phyloP scores from a whole-genome alignment of 2,888 invertebrate species.

The Notodonta dromedarius region DNA sequence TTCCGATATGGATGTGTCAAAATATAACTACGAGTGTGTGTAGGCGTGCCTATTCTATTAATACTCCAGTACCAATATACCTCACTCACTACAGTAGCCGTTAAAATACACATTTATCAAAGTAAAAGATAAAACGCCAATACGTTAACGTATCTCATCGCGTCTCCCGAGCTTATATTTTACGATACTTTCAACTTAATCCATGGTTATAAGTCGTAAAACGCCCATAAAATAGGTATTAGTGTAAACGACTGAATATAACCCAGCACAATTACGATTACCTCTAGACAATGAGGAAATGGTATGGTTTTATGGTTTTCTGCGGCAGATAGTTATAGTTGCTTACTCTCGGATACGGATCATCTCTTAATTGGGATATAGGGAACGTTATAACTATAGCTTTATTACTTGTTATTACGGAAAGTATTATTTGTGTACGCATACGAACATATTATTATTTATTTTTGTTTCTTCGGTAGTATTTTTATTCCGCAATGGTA shows the following conservation, averaged over 20 bases:
- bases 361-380: neutral
- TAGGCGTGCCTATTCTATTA: too few relatives aligned
- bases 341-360: neutral
- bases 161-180: slow-evolving; percentile 34
- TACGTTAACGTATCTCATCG: slow-evolving; percentile 19
- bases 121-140: slow-evolving; percentile 12
- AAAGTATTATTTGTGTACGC: too few relatives aligned
- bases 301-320: slow-evolving; percentile 23
- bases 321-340: slow-evolving; percentile 1
- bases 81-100: neutral
- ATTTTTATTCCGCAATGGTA: too few relatives aligned
- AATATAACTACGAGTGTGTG: too few relatives aligned
- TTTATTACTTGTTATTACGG: too few relatives aligned
- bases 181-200: slow-evolving; percentile 47
- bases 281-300: slow-evolving; percentile 33
- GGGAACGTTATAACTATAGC: neutral
- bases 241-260: slow-evolving; percentile 29
- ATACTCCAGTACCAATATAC: too few relatives aligned
- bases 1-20: too few relatives aligned
- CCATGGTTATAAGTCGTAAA: slow-evolving; percentile 42
- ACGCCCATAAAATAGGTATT: slow-evolving; percentile 37
- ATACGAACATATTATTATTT: too few relatives aligned
- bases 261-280: slow-evolving; percentile 33
- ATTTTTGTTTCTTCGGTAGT: too few relatives aligned
- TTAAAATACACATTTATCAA: neutral